phyloP scores from a whole-genome alignment of 2,113 vertebrate genomes.

The Brachyistius frenatus region DNA sequence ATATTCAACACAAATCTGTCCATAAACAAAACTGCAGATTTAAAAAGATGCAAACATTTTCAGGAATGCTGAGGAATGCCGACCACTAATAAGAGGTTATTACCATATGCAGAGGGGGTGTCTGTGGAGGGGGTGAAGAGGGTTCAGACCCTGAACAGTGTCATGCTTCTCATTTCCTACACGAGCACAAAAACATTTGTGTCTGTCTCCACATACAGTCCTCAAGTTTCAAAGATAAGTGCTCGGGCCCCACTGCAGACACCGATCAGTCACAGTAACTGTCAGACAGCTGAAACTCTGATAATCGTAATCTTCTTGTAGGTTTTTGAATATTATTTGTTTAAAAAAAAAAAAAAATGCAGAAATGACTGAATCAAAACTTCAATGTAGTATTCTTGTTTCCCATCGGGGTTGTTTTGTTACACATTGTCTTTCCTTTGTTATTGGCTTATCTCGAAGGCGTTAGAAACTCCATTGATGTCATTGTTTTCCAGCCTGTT shows the following conservation, averaged over 20 bases:
- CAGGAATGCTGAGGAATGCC: not conserved
- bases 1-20: too few relatives aligned
- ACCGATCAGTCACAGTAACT: not conserved
- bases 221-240: not conserved
- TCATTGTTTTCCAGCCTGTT: constrained; percentile 27
- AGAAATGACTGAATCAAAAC: too few relatives aligned
- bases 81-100: not conserved
- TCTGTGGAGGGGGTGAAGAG: not conserved
- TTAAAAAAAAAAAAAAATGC: too few relatives aligned
- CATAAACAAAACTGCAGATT: too few relatives aligned
- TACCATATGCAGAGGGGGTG: not conserved
- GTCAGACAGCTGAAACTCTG: too few relatives aligned
- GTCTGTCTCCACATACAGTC: constrained; percentile 10
- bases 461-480: not conserved
- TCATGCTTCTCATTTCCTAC: constrained; percentile 10
- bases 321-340: too few relatives aligned
- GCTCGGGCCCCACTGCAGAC: not conserved
- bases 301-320: too few relatives aligned
- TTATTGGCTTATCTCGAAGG: constrained; percentile 4
- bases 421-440: not conserved
- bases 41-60: not conserved
- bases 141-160: not conserved
- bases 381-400: too few relatives aligned
- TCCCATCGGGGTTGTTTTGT: not conserved
- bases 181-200: constrained; percentile 4